Conservation (phyloP, 1,140 invertebrate species). For the Tetramorium alpestre region DNA sequence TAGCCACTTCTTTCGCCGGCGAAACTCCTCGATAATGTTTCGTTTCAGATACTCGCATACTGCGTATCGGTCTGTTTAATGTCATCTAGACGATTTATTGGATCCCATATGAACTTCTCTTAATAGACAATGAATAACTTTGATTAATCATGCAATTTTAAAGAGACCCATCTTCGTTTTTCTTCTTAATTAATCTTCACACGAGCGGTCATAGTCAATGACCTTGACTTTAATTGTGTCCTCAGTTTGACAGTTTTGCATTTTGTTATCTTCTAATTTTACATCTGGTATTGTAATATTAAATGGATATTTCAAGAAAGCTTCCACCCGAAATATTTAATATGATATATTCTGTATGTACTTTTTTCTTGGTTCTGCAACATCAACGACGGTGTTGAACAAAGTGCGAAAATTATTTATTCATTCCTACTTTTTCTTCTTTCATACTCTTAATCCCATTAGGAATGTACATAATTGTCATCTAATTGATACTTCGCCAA, state of each 20-base stretch:
- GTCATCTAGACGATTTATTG: background rate
- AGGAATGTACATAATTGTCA: background rate
- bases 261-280: background rate
- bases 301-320: background rate
- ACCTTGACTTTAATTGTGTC: background rate
- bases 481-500: background rate
- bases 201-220: background rate
- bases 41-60: background rate
- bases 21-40: background rate
- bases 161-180: background rate
- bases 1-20: background rate
- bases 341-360: background rate
- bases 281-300: background rate
- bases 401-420: conserved; percentile 7
- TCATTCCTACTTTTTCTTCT: conserved; percentile 11
- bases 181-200: background rate
- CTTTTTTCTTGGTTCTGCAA: background rate
- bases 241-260: background rate
- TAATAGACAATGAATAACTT: background rate
- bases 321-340: background rate
- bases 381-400: background rate
- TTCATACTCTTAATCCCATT: background rate
- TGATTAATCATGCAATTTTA: background rate
- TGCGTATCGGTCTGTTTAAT: background rate
- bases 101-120: too few species aligned